A percentile compares a stretch with the other conserved stretches of the same genome.
These are phyloP conservation scores for Halictus quadricinctus DNA, from an alignment of 2,888 invertebrate genomes.

Conservation along the genomic window DNA sequence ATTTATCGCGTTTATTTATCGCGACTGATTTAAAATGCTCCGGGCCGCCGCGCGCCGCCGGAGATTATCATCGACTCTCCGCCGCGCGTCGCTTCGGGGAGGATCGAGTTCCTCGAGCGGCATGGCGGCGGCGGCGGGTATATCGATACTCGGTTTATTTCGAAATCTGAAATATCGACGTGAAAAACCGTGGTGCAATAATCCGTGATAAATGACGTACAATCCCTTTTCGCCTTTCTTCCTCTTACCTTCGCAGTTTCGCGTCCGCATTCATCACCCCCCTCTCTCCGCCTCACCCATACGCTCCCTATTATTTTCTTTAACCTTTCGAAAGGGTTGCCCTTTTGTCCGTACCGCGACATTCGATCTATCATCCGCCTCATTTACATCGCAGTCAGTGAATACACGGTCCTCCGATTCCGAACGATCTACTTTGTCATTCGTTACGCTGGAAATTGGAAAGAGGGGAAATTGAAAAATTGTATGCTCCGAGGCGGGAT, in stretches of 20 bases:
- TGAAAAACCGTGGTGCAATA: background rate
- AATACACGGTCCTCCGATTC: slow-evolving; percentile 32
- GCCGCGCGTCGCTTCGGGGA: background rate
- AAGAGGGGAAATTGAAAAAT: slow-evolving; percentile 22
- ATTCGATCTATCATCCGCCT: slow-evolving; percentile 47
- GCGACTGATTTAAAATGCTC: slow-evolving; percentile 50
- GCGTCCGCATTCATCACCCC: slow-evolving; percentile 21
- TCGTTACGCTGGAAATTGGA: slow-evolving; percentile 29
- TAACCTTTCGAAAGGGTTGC: slow-evolving; percentile 20
- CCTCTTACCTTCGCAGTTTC: slow-evolving; percentile 3
- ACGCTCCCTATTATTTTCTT: slow-evolving; percentile 35
- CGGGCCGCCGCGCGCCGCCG: background rate
- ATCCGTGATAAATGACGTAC: slow-evolving; percentile 19
- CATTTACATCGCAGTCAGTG: slow-evolving; percentile 35
- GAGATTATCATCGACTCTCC: slow-evolving; percentile 35
- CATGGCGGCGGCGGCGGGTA: background rate
- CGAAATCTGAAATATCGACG: slow-evolving; percentile 6
- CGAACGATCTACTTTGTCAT: slow-evolving; percentile 14
- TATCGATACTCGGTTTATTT: slow-evolving; percentile 7
- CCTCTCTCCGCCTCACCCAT: background rate
- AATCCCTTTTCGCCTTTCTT: slow-evolving; percentile 11
- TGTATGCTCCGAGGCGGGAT: background rate
- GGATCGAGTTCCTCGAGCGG: slow-evolving; percentile 11
- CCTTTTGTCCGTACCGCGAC: slow-evolving; percentile 32
- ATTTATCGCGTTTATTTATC: slow-evolving; percentile 55